Conservation (phyloP, 2,113 vertebrate species). For the Siphamia tubifer region DNA sequence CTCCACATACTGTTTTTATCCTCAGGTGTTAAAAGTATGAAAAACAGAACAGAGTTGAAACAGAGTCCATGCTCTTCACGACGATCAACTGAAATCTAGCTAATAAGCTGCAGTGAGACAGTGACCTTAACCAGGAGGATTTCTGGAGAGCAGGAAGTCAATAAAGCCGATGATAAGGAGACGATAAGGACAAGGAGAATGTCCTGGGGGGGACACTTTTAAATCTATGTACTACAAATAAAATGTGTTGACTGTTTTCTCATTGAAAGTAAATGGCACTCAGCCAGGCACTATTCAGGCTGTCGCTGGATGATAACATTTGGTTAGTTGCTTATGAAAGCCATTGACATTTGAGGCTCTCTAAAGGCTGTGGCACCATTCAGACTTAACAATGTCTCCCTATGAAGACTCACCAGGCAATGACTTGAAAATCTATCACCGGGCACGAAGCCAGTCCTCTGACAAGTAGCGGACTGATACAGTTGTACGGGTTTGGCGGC, state of each 20-base stretch:
- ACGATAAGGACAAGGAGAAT: neutral
- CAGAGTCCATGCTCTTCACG: neutral
- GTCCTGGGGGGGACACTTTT: neutral
- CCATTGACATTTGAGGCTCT: slow-evolving; percentile 25
- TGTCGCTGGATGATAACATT: neutral
- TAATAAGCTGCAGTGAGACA: slow-evolving; percentile 24
- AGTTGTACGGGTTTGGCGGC: neutral
- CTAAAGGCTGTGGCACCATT: slow-evolving; percentile 15
- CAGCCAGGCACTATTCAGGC: neutral
- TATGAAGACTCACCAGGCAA: neutral
- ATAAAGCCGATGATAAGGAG: neutral
- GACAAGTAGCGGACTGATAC: neutral
- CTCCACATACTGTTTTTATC: neutral
- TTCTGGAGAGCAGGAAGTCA: neutral
- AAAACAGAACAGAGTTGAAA: neutral
- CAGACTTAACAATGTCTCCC: slow-evolving; percentile 8
- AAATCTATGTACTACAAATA: neutral
- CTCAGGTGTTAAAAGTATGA: neutral
- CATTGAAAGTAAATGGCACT: neutral
- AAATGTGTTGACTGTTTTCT: slow-evolving; percentile 6
- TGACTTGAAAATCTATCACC: neutral
- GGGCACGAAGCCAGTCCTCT: neutral
- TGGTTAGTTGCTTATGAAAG: neutral
- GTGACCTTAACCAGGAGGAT: neutral
- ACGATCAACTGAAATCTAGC: neutral